Conservation (phyloP, 1,140 invertebrate species). For the Drosophila bocqueti region DNA sequence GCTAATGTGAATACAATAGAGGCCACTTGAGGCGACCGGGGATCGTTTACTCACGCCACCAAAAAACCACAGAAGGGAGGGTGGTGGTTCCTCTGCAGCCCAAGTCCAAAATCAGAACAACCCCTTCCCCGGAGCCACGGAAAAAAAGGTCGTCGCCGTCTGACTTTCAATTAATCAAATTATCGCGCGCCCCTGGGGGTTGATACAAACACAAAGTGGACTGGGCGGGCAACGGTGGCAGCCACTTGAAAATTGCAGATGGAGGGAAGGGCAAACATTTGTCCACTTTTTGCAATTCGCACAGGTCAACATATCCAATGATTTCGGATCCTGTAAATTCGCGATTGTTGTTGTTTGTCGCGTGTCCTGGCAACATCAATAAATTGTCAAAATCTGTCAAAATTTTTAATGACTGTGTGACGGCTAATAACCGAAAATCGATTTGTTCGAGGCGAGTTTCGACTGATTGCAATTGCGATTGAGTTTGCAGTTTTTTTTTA, state of each 20-base stretch:
- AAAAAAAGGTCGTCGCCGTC: slow-evolving; percentile 62
- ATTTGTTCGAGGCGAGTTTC: slow-evolving; percentile 58
- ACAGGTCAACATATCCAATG: slow-evolving; percentile 58
- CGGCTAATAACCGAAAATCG: slow-evolving; percentile 75
- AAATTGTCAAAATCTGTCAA: slow-evolving; percentile 81
- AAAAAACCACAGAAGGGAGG: slow-evolving; percentile 26
- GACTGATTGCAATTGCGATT: slow-evolving; percentile 45
- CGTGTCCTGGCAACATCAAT: slow-evolving; percentile 67
- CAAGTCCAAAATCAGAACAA: slow-evolving; percentile 42
- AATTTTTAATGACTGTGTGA: slow-evolving; percentile 82
- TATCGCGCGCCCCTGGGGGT: slow-evolving; percentile 63
- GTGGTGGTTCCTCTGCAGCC: slow-evolving; percentile 1
- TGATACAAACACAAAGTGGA: slow-evolving; percentile 11
- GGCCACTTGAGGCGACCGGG: slow-evolving; percentile 63
- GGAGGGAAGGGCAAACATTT: slow-evolving; percentile 70
- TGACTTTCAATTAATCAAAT: slow-evolving; percentile 84
- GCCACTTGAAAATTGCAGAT: slow-evolving; percentile 64
- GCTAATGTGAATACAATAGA: slow-evolving; percentile 77
- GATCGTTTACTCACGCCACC: slow-evolving; percentile 50
- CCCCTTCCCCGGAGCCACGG: slow-evolving; percentile 17
- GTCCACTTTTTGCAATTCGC: slow-evolving; percentile 80
- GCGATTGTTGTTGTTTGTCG: slow-evolving; percentile 72
- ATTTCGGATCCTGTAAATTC: slow-evolving; percentile 28
- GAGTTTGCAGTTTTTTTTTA: slow-evolving; percentile 33
- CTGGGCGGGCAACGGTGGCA: slow-evolving; percentile 7